phyloP scores from a whole-genome alignment of 2,888 invertebrate species.

The Harmothoe impar region DNA sequence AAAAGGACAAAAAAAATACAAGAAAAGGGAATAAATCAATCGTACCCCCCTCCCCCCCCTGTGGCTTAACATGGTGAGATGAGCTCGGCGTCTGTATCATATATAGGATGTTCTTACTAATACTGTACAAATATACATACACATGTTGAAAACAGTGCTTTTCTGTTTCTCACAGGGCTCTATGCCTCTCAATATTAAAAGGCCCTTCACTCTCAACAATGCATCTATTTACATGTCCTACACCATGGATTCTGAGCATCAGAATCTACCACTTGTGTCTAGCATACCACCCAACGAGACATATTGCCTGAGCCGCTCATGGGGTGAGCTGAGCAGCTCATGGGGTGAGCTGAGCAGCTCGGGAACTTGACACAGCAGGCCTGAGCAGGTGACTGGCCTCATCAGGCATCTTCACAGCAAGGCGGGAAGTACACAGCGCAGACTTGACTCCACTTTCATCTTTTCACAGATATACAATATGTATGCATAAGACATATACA shows the following conservation, averaged over 20 bases:
- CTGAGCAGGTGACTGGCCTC: background rate
- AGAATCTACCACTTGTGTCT: background rate
- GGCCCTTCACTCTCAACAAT: background rate
- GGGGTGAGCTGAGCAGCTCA: no score
- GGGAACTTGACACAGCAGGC: background rate
- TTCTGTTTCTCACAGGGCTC: no score
- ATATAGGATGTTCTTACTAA: background rate
- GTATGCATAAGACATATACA: background rate
- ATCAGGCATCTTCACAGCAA: background rate
- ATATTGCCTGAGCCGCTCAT: no score
- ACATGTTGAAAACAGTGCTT: background rate
- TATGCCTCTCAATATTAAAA: no score
- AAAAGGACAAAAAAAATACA: no score
- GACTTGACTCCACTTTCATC: background rate
- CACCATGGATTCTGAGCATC: background rate
- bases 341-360: background rate
- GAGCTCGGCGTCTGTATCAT: background rate
- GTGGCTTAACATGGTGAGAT: background rate
- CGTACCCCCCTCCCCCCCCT: background rate
- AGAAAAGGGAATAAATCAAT: no score
- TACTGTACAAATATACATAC: constrained; percentile 29
- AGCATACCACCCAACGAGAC: background rate
- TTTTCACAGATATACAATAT: background rate
- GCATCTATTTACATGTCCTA: constrained; percentile 11
- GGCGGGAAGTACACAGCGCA: background rate